These are phyloP conservation scores for Apaloderma vittatum DNA, from an alignment of 2,113 vertebrate species.

Conservation along the genomic window DNA sequence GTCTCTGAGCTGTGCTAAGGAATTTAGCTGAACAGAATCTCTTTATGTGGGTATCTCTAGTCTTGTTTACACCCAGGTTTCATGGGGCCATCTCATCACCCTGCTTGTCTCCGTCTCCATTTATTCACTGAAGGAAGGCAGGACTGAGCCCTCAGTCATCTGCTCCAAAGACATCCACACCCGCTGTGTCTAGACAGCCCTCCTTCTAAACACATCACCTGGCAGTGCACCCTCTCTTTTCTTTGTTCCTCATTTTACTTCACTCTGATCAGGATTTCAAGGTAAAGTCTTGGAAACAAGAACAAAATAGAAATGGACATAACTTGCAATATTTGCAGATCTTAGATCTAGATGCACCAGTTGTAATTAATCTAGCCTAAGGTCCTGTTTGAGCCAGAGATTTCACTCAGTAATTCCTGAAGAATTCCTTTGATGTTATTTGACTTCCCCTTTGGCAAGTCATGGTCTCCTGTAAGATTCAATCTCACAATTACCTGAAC, in stretches of 20 bases:
- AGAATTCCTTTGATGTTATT: slow-evolving; percentile 58
- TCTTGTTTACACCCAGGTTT: not conserved
- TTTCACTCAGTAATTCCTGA: slow-evolving; percentile 35
- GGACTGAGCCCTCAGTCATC: not conserved
- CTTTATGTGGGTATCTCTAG: not conserved
- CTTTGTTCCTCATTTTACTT: not conserved
- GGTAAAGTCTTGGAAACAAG: not conserved
- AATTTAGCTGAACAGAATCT: not conserved
- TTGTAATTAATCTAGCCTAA: slow-evolving; percentile 22
- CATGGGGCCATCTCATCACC: not conserved
- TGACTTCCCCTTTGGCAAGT: slow-evolving; percentile 47
- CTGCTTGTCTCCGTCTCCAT: not conserved
- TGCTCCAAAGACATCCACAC: not conserved
- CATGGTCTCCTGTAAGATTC: slow-evolving; percentile 22
- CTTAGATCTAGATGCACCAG: not conserved
- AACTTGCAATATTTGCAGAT: not conserved
- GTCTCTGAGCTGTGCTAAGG: not conserved
- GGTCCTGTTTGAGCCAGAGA: not conserved
- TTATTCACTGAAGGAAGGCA: not conserved
- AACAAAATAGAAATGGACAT: not conserved
- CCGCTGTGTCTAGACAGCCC: not conserved
- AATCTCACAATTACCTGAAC: slow-evolving; percentile 56
- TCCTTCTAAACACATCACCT: not conserved
- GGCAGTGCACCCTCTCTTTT: not conserved
- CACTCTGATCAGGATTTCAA: not conserved